Evolutionary conservation across 2,888 invertebrate species (phyloP).

Genomic region (Drosophila aldrichi): DNA sequence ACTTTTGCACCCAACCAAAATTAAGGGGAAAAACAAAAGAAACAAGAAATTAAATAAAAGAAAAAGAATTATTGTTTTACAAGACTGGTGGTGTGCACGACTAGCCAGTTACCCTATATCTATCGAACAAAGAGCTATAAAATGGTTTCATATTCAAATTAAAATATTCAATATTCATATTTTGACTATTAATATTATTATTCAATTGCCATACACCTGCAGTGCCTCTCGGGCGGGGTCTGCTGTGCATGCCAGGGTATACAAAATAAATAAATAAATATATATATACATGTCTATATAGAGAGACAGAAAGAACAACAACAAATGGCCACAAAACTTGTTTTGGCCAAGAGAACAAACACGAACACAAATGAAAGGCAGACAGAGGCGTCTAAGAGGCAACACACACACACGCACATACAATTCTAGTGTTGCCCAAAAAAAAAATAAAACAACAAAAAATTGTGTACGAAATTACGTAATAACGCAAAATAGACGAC

Average conservation of each 20-base stretch:
- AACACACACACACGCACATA: slow-evolving; percentile 7
- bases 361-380: slow-evolving; percentile 52
- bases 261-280: slow-evolving; percentile 31
- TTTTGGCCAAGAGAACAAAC: slow-evolving; percentile 54
- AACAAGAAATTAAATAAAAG: not conserved
- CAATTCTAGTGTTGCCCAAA: slow-evolving; percentile 52
- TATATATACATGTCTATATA: slow-evolving; percentile 14
- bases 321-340: slow-evolving; percentile 44
- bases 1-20: slow-evolving; percentile 58
- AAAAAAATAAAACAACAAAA: slow-evolving; percentile 21
- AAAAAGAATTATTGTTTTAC: slow-evolving; percentile 3
- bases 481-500: slow-evolving; percentile 68
- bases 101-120: slow-evolving; percentile 2
- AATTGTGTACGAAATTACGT: slow-evolving; percentile 57
- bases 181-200: not conserved
- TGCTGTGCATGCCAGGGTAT: slow-evolving; percentile 12
- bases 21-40: not conserved
- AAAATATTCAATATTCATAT: no score
- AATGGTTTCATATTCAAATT: no score
- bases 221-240: no score
- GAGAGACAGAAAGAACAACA: slow-evolving; percentile 15
- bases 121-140: no score
- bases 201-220: not conserved
- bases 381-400: slow-evolving; percentile 48
- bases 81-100: not conserved